Evolutionary conservation across 2,888 invertebrate genomes (phyloP).

Genomic region (Chymomyza caudatula): DNA sequence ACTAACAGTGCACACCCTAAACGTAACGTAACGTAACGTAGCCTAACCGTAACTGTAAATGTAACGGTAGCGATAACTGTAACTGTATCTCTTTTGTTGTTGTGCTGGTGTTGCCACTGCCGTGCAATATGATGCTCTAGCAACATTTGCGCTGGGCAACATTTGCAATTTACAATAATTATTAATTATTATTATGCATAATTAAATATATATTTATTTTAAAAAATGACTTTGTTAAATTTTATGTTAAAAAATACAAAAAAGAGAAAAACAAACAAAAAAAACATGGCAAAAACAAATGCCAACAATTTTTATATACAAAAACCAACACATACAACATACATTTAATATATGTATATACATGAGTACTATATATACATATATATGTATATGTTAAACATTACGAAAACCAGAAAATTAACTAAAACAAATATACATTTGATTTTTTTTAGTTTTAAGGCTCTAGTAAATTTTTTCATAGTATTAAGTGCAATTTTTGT

Average conservation of each 20-base stretch:
- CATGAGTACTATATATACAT: conserved; percentile 10
- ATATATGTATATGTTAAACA: conserved; percentile 27
- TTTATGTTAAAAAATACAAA: conserved; percentile 55
- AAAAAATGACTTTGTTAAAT: conserved; percentile 69
- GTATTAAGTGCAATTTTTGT: conserved; percentile 68
- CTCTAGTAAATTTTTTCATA: conserved; percentile 76
- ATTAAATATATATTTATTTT: conserved; percentile 58
- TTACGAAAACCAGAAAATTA: conserved; percentile 41
- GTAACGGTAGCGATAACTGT: conserved; percentile 25
- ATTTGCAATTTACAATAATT: conserved; percentile 67
- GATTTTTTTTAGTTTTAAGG: conserved; percentile 74
- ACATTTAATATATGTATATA: conserved; percentile 24
- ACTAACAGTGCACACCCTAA: conserved; percentile 59
- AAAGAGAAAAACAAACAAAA: conserved; percentile 31
- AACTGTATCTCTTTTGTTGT: conserved; percentile 70
- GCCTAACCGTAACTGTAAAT: background rate
- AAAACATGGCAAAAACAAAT: conserved; percentile 29
- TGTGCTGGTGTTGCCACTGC: conserved; percentile 71
- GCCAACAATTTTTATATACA: conserved; percentile 37
- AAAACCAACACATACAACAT: conserved; percentile 21
- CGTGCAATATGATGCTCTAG: conserved; percentile 65
- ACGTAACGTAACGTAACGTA: conserved; percentile 5
- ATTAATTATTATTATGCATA: conserved; percentile 44
- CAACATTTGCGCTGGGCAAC: conserved; percentile 67
- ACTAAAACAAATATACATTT: conserved; percentile 70